A percentile compares a stretch with the other conserved stretches of the same genome.
Evolutionary conservation across 2,113 vertebrate species (phyloP).

Genomic region (Anguilla rostrata): DNA sequence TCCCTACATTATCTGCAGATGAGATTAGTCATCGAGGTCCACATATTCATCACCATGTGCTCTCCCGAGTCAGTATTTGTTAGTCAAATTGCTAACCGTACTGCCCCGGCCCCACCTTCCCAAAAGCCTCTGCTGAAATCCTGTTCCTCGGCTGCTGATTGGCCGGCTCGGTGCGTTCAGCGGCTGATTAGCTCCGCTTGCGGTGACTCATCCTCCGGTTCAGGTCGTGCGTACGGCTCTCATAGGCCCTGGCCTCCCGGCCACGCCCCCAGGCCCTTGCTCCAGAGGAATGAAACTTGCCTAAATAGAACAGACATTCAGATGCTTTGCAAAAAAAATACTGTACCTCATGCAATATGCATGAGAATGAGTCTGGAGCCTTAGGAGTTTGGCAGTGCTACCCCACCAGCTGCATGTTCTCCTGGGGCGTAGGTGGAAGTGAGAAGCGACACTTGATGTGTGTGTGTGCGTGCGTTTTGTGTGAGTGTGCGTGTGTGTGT

Average conservation of each 20-base stretch:
- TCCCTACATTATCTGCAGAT: not conserved
- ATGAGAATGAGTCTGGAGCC: not conserved
- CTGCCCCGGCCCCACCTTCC: not conserved
- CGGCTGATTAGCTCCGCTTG: not conserved
- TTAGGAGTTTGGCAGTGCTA: not conserved
- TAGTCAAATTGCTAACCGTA: not conserved
- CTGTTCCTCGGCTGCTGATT: not conserved
- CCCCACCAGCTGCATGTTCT: not conserved
- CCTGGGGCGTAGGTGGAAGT: not conserved
- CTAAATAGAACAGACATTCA: not conserved
- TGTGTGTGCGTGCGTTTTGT: not conserved
- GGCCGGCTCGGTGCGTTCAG: not conserved
- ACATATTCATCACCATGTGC: not conserved
- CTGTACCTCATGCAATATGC: not conserved
- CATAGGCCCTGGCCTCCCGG: not conserved
- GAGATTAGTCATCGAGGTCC: not conserved
- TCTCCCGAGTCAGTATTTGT: not conserved
- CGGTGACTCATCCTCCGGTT: not conserved
- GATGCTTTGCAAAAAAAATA: not conserved
- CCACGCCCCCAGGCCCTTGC: not conserved
- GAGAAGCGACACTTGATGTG: not conserved
- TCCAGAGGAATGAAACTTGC: not conserved
- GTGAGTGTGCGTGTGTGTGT: not conserved
- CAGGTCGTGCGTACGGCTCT: not conserved
- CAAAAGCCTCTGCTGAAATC: not conserved